A percentile compares a stretch with the other conserved stretches of the same genome.
These are phyloP conservation scores for Acanthosepion lycidas DNA, from an alignment of 2,888 invertebrate species.

Conservation along the genomic window DNA sequence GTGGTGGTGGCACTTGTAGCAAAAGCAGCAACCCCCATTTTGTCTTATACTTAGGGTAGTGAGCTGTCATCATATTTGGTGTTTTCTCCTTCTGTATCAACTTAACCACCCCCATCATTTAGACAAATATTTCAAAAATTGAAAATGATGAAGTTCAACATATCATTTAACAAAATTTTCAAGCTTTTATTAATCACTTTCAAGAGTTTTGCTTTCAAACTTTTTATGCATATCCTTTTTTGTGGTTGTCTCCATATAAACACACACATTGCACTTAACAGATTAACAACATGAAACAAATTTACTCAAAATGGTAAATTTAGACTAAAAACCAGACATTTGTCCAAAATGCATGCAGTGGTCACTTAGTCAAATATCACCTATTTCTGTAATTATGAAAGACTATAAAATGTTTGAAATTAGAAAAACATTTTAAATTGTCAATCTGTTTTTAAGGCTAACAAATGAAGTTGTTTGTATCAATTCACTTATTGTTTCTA, in stretches of 20 bases:
- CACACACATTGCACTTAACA: neutral
- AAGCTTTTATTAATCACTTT: neutral
- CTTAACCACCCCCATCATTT: neutral
- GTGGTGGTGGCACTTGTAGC: slow-evolving; percentile 33
- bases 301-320: neutral
- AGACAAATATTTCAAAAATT: neutral
- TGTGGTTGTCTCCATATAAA: neutral
- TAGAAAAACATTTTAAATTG: neutral
- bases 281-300: neutral
- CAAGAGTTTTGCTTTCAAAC: neutral
- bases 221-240: neutral
- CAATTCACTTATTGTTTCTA: neutral
- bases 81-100: neutral
- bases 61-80: neutral
- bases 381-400: neutral
- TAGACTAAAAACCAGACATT: neutral
- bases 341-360: neutral
- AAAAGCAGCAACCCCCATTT: neutral
- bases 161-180: neutral
- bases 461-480: too few relatives aligned
- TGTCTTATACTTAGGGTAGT: neutral
- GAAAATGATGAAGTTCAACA: neutral
- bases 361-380: neutral
- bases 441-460: too few relatives aligned
- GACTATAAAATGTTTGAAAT: neutral